Evolutionary conservation across 2,113 vertebrate species (phyloP).

Genomic region (Catharus minimus): DNA sequence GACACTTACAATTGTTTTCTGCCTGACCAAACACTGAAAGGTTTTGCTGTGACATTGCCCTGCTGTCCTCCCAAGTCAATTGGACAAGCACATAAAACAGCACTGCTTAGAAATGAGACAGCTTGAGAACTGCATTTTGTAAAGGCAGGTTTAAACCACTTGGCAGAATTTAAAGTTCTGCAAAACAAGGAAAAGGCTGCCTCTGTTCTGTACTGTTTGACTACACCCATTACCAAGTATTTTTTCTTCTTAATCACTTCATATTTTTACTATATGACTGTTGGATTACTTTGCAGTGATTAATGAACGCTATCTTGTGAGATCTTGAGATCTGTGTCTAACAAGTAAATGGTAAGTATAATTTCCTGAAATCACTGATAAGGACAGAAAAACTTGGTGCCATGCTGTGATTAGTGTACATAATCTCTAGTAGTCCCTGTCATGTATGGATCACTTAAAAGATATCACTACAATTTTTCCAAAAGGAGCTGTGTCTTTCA

Average conservation of each 20-base stretch:
- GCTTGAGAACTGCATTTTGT: not conserved
- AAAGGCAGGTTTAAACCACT: not conserved
- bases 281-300: not conserved
- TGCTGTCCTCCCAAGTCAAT: not conserved
- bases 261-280: not conserved
- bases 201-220: not conserved
- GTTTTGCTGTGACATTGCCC: not conserved
- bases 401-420: not conserved
- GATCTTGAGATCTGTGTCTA: not conserved
- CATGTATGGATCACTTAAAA: not conserved
- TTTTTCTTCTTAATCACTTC: not conserved
- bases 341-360: not conserved
- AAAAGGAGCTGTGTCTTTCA: not conserved
- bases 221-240: not conserved
- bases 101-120: not conserved
- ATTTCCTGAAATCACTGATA: not conserved
- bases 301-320: not conserved
- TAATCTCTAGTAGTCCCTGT: not conserved
- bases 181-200: not conserved
- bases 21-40: not conserved
- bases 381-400: not conserved
- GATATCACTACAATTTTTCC: not conserved
- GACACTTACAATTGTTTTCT: not conserved
- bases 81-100: not conserved
- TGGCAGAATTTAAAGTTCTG: not conserved